Percentiles rank a stretch among this genome's conserved stretches.
These are phyloP conservation scores for Drosophila demipolita DNA, from an alignment of 2,888 invertebrate genomes.

Conservation along the genomic window DNA sequence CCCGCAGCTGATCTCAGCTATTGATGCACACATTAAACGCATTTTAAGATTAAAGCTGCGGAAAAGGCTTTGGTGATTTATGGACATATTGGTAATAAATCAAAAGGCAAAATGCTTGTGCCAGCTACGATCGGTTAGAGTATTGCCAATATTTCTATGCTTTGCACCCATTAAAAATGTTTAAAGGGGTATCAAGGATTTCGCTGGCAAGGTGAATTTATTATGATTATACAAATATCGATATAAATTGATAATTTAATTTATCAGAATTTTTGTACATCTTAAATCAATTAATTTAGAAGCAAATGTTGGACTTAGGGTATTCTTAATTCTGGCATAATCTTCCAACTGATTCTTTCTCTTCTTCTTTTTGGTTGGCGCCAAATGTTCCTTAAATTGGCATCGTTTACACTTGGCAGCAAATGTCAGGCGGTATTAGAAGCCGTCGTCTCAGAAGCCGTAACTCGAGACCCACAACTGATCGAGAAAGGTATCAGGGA, in stretches of 20 bases:
- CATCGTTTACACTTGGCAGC: constrained; percentile 74
- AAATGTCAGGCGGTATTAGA: constrained; percentile 75
- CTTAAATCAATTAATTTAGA: neutral
- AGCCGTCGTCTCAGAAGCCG: constrained; percentile 24
- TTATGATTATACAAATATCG: neutral
- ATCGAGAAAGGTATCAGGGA: constrained; percentile 11
- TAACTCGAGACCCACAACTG: constrained; percentile 50
- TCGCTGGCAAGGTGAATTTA: neutral
- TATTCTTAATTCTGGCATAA: neutral
- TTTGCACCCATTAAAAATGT: neutral
- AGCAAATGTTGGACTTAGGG: neutral
- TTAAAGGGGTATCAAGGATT: neutral
- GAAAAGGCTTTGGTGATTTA: constrained; percentile 48
- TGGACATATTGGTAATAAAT: constrained; percentile 41
- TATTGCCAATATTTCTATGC: constrained; percentile 1
- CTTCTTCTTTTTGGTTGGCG: constrained; percentile 21
- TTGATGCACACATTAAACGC: constrained; percentile 49
- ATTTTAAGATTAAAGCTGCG: constrained; percentile 56
- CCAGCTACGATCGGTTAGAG: constrained; percentile 24
- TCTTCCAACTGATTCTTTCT: neutral
- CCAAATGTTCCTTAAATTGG: constrained; percentile 55
- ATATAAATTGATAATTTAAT: neutral
- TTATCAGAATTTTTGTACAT: neutral
- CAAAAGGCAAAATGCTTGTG: constrained; percentile 25
- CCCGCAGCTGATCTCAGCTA: neutral